phyloP scores from a whole-genome alignment of 2,797 vertebrate genomes.

The Sebastes aleutianus region DNA sequence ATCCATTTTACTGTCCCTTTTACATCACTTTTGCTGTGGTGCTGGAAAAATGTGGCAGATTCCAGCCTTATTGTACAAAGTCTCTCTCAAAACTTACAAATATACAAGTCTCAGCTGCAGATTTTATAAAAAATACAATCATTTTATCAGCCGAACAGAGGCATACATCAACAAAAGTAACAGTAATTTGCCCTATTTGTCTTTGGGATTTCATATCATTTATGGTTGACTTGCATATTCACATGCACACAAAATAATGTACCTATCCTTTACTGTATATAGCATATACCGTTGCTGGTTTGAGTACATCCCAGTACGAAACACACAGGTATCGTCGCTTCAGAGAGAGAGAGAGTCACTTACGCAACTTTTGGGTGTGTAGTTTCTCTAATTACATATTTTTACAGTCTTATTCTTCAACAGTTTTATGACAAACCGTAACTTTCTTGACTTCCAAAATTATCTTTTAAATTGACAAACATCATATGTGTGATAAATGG shows the following conservation, averaged over 20 bases:
- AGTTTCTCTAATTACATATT: too few species aligned
- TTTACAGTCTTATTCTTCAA: too few species aligned
- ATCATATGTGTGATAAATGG: too few species aligned
- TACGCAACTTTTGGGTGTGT: too few species aligned
- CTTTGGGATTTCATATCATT: background rate
- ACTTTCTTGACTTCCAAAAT: too few species aligned
- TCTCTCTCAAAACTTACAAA: background rate
- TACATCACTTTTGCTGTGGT: background rate
- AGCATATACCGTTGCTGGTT: too few species aligned
- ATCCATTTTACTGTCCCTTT: background rate
- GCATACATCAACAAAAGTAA: background rate
- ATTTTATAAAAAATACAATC: background rate
- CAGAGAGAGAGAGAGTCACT: too few species aligned
- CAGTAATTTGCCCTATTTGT: background rate
- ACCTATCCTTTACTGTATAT: too few species aligned
- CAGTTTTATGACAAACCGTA: too few species aligned
- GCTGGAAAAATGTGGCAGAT: background rate
- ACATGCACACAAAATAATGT: background rate
- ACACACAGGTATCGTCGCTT: too few species aligned
- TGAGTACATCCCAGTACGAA: too few species aligned
- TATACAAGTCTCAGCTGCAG: background rate
- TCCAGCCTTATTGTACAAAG: background rate
- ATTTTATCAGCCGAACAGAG: background rate
- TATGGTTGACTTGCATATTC: background rate
- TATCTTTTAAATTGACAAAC: too few species aligned